Conservation (phyloP, 2,113 vertebrate genomes). For the Gymnarchus niloticus region DNA sequence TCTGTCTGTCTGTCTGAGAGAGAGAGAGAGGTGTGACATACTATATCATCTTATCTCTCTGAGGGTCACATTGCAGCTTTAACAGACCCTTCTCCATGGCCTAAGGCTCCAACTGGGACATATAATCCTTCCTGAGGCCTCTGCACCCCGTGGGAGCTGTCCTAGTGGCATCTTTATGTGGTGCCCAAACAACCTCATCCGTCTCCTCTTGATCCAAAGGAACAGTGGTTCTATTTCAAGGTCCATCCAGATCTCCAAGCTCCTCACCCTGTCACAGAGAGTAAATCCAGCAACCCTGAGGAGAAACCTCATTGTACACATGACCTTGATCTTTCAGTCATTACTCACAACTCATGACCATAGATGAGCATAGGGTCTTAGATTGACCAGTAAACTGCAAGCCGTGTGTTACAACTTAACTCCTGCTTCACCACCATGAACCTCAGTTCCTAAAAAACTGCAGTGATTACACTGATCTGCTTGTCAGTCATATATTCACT, state of each 20-base stretch:
- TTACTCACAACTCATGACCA: neutral
- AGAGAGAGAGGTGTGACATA: no score
- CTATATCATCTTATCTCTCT: no score
- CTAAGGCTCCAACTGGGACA: neutral
- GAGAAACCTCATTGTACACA: neutral
- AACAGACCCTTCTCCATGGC: neutral
- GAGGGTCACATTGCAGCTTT: no score
- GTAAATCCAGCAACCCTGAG: neutral
- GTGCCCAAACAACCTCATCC: neutral
- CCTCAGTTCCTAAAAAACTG: neutral
- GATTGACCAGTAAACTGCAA: neutral
- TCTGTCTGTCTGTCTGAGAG: no score
- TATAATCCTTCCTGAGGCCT: neutral
- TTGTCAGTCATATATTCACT: neutral
- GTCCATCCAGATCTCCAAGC: neutral
- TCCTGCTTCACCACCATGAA: neutral
- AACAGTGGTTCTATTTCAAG: neutral
- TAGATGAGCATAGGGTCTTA: neutral
- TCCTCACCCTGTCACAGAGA: neutral
- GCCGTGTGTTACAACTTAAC: neutral
- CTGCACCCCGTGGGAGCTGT: neutral
- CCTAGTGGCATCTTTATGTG: neutral
- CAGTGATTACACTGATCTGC: no score
- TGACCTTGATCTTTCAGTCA: neutral
- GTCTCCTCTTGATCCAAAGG: neutral